Conservation (phyloP, 2,888 invertebrate genomes). For the Entomobrya proxima region DNA sequence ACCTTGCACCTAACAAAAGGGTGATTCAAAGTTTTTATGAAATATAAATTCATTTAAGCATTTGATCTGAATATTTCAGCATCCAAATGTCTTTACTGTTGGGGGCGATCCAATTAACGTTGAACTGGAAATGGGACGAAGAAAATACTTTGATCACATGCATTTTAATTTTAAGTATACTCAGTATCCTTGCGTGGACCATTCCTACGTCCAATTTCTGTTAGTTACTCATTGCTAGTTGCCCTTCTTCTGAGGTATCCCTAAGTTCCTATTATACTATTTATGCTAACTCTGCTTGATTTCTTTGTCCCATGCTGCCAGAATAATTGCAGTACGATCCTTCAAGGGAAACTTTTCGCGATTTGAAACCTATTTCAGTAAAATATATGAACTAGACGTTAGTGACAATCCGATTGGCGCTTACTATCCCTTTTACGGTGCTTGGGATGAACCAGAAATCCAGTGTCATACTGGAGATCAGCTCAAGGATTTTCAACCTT, state of each 20-base stretch:
- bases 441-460: conserved; percentile 25
- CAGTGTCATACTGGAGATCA: not conserved
- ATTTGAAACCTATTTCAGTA: conserved; percentile 35
- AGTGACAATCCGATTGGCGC: conserved; percentile 12
- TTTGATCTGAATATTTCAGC: not conserved
- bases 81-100: conserved; percentile 32
- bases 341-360: not conserved
- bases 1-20: not conserved
- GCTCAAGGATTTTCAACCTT: not conserved
- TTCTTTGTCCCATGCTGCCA: not conserved
- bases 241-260: too few relatives aligned
- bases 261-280: too few relatives aligned
- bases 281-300: too few relatives aligned
- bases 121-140: not conserved
- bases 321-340: conserved; percentile 33
- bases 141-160: not conserved
- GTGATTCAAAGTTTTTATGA: not conserved
- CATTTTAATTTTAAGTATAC: conserved; percentile 49
- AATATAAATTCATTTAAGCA: not conserved
- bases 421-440: conserved; percentile 40
- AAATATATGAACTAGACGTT: conserved; percentile 1
- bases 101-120: not conserved
- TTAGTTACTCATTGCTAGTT: conserved; percentile 9
- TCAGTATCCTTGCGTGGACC: conserved; percentile 40
- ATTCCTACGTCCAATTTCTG: conserved; percentile 43